Percentiles rank a stretch among this genome's conserved stretches.
Evolutionary conservation across 2,888 invertebrate genomes (phyloP).

Genomic region (Polyploca ridens): DNA sequence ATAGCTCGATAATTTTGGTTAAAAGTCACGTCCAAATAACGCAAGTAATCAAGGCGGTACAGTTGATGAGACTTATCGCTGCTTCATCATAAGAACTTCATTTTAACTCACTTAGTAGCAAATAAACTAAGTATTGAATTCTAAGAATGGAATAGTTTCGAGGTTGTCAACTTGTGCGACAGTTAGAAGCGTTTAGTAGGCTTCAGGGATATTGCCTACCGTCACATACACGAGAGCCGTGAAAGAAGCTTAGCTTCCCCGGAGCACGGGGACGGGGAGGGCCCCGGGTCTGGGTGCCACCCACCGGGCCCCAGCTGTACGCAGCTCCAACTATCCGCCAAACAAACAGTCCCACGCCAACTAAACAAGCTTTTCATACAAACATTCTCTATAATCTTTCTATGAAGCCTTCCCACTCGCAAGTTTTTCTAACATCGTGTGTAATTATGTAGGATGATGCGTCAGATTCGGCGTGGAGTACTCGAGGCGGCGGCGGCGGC

Average conservation of each 20-base stretch:
- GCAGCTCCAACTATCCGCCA: conserved; percentile 1
- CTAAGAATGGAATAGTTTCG: not conserved
- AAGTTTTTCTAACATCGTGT: not conserved
- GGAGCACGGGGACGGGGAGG: not conserved
- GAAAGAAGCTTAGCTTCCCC: not conserved
- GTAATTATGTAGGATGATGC: conserved; percentile 3
- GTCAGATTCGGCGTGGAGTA: not conserved
- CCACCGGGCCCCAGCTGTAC: not conserved
- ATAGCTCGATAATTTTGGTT: not conserved
- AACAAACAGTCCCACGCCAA: not conserved
- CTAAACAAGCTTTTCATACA: conserved; percentile 1
- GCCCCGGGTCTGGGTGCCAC: not conserved
- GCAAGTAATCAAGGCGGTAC: too few relatives aligned
- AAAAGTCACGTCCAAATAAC: not conserved
- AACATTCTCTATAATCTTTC: not conserved
- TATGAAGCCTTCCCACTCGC: not conserved
- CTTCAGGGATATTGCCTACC: not conserved
- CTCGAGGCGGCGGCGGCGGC: not conserved
- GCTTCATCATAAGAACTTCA: too few relatives aligned
- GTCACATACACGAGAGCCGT: not conserved
- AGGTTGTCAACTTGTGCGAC: not conserved
- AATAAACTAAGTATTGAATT: too few relatives aligned
- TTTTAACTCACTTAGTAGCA: too few relatives aligned
- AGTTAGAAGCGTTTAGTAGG: not conserved
- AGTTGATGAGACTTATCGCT: too few relatives aligned